These are phyloP conservation scores for Gymnarchus niloticus DNA, from an alignment of 2,113 vertebrate genomes.

Conservation along the genomic window DNA sequence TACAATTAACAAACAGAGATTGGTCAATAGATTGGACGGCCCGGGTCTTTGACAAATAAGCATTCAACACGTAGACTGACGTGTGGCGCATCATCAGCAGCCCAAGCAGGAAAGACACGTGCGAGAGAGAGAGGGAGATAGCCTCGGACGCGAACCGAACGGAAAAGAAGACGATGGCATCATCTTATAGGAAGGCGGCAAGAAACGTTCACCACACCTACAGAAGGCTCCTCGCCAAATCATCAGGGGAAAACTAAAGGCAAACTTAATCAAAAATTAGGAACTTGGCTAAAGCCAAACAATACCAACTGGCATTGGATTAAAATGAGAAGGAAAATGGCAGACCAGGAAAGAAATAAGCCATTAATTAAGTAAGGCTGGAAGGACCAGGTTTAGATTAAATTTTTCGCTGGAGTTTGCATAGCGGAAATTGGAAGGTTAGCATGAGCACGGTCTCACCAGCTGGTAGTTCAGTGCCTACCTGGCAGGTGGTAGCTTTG, in stretches of 20 bases:
- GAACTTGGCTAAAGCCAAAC: background rate
- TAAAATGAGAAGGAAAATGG: background rate
- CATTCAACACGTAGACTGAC: background rate
- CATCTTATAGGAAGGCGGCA: background rate
- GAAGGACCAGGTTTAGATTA: background rate
- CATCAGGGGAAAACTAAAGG: background rate
- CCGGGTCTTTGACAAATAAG: background rate
- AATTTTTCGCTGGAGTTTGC: conserved; percentile 9
- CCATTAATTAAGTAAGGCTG: background rate
- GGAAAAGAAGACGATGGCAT: background rate
- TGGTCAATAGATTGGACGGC: background rate
- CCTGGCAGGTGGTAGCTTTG: conserved; percentile 16
- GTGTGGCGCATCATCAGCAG: background rate
- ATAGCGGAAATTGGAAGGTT: conserved; percentile 10
- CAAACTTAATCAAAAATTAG: background rate
- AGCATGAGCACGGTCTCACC: conserved; percentile 7
- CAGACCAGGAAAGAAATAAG: background rate
- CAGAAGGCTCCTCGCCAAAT: background rate
- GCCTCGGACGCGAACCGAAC: background rate
- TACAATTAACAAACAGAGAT: background rate
- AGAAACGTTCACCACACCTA: background rate
- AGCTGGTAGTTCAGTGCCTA: conserved; percentile 9
- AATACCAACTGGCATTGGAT: background rate
- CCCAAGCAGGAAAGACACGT: background rate
- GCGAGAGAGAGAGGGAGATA: background rate